Percentiles rank a stretch among this genome's conserved stretches.
phyloP scores from a whole-genome alignment of 2,113 vertebrate genomes.

The Todiramphus chloris region DNA sequence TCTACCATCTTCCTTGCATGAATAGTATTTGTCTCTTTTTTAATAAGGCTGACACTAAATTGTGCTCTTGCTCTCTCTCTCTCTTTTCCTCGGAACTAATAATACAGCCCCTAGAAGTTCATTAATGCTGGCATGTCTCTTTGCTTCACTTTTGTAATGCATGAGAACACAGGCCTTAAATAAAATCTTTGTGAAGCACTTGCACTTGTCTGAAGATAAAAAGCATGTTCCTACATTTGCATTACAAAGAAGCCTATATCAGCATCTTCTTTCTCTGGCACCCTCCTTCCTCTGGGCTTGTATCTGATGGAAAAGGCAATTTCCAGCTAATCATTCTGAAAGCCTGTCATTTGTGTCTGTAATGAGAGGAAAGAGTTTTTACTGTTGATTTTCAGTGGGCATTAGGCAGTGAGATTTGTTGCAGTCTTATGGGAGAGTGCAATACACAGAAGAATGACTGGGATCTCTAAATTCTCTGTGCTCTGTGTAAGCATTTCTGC shows the following conservation, averaged over 20 bases:
- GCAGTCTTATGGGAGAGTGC: background rate
- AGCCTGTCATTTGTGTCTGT: slow-evolving; percentile 42
- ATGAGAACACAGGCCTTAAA: slow-evolving; percentile 62
- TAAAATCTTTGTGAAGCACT: slow-evolving; percentile 67
- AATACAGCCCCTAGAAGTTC: slow-evolving; percentile 48
- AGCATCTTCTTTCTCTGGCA: slow-evolving; percentile 45
- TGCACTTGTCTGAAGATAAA: slow-evolving; percentile 70
- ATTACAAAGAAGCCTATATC: slow-evolving; percentile 63
- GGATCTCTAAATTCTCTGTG: background rate
- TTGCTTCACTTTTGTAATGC: slow-evolving; percentile 63
- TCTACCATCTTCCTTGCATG: background rate
- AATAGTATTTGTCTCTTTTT: slow-evolving; percentile 29
- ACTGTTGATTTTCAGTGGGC: slow-evolving; percentile 22
- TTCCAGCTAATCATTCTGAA: slow-evolving; percentile 60
- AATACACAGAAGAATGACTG: background rate
- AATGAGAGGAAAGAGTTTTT: slow-evolving; percentile 33
- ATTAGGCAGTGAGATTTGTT: slow-evolving; percentile 1
- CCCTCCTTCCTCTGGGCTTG: slow-evolving; percentile 43
- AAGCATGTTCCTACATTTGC: slow-evolving; percentile 64
- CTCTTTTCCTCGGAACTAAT: background rate
- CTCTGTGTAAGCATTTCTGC: background rate
- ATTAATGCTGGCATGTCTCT: slow-evolving; percentile 61
- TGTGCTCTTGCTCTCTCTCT: background rate
- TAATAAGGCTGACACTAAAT: slow-evolving; percentile 46
- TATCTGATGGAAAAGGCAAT: slow-evolving; percentile 59